Conservation (phyloP, 2,113 vertebrate species). For the Tachysurus fulvidraco region DNA sequence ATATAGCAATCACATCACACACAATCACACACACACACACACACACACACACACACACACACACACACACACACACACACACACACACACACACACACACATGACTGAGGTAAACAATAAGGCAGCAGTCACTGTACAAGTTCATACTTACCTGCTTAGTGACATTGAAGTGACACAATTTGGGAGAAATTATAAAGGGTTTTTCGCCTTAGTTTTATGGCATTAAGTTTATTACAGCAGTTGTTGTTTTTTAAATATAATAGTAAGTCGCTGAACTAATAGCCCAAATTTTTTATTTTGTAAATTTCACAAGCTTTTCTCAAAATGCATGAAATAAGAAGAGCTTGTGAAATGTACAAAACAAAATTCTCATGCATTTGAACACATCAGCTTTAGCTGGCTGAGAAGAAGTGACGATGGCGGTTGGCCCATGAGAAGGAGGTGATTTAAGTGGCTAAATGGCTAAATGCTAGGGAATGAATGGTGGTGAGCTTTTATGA, state of each 20-base stretch:
- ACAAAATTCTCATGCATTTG: neutral
- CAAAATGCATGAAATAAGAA: too few relatives aligned
- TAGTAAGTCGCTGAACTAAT: too few relatives aligned
- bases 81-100: neutral
- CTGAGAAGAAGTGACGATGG: constrained; percentile 1
- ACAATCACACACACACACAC: too few relatives aligned
- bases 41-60: too few relatives aligned
- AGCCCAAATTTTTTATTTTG: too few relatives aligned
- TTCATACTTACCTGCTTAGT: too few relatives aligned
- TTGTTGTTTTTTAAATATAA: too few relatives aligned
- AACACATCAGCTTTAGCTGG: neutral
- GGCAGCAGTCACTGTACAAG: neutral
- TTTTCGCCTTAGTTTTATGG: too few relatives aligned
- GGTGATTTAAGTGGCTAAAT: constrained; percentile 27
- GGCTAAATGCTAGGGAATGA: constrained; percentile 38
- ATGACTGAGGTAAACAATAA: neutral
- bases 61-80: too few relatives aligned
- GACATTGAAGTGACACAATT: neutral
- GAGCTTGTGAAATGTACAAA: too few relatives aligned
- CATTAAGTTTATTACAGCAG: too few relatives aligned
- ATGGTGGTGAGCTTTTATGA: neutral
- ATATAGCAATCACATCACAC: too few relatives aligned
- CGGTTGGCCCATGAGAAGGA: constrained; percentile 4
- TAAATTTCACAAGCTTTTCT: neutral
- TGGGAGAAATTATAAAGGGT: neutral